These are phyloP conservation scores for Chionis minor DNA, from an alignment of 2,113 vertebrate species.

Conservation along the genomic window DNA sequence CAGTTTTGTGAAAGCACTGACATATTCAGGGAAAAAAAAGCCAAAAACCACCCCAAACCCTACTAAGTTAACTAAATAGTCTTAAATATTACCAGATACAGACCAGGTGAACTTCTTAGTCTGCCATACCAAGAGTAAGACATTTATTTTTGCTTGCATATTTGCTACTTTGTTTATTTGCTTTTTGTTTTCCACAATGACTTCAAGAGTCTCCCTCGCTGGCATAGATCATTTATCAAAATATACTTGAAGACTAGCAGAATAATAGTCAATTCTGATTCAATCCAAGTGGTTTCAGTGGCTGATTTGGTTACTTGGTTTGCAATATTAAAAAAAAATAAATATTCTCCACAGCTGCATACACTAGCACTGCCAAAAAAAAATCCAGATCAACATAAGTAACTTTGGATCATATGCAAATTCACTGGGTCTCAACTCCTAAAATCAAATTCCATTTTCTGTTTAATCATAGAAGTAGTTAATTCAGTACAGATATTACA, in stretches of 20 bases:
- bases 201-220: background rate
- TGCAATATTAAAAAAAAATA: background rate
- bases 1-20: background rate
- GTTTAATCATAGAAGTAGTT: background rate
- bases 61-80: background rate
- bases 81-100: background rate
- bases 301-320: background rate
- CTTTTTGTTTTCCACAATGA: background rate
- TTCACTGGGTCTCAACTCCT: background rate
- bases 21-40: background rate
- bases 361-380: background rate
- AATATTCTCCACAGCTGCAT: background rate
- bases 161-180: background rate
- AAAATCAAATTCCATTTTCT: background rate
- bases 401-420: background rate
- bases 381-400: background rate
- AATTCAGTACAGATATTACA: background rate
- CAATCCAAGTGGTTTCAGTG: background rate
- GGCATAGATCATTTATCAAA: slow-evolving; percentile 1
- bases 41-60: background rate
- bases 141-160: background rate
- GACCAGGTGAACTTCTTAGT: background rate
- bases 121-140: background rate
- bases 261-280: background rate
- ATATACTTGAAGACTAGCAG: background rate